A percentile compares a stretch with the other conserved stretches of the same genome.
Conservation (phyloP, 2,113 vertebrate genomes). For the Coturnix japonica region DNA sequence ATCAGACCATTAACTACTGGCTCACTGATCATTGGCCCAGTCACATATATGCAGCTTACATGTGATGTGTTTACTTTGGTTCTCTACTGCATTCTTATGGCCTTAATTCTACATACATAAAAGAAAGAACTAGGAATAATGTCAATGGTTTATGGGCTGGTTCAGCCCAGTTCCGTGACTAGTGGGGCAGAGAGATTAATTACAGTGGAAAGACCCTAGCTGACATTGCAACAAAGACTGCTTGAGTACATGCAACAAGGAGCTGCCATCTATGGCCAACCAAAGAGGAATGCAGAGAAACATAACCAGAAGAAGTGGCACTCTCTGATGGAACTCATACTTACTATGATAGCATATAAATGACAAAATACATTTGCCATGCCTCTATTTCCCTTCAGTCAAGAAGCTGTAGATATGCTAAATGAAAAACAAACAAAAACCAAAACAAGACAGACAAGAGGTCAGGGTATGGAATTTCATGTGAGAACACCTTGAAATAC, state of each 20-base stretch:
- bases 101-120: neutral
- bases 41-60: neutral
- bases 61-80: neutral
- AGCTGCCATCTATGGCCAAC: neutral
- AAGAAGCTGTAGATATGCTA: neutral
- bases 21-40: neutral
- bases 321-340: neutral
- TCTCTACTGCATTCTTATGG: neutral
- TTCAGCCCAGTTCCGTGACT: no score
- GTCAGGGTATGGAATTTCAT: neutral
- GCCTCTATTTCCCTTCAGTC: neutral
- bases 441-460: neutral
- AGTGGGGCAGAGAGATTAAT: no score
- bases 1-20: neutral
- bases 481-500: neutral
- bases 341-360: neutral
- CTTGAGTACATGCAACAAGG: neutral
- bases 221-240: neutral
- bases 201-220: neutral
- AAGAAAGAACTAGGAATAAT: neutral
- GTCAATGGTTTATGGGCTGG: no score
- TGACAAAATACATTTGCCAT: neutral
- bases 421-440: neutral
- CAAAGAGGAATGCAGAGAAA: neutral
- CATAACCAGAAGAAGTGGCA: neutral